Conservation (phyloP, 2,888 invertebrate genomes). For the Drosophila affinis region DNA sequence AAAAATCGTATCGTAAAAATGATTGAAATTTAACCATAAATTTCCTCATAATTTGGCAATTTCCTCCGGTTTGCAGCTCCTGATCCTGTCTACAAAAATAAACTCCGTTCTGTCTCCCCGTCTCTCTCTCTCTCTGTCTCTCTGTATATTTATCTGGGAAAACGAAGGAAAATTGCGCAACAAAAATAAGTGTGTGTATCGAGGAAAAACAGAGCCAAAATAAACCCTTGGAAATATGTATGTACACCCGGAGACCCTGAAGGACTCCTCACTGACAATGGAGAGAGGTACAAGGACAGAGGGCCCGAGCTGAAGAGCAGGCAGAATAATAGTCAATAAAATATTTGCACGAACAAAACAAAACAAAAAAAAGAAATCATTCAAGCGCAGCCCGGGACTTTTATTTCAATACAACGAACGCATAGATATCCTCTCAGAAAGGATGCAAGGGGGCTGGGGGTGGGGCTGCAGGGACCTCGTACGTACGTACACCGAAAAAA, state of each 20-base stretch:
- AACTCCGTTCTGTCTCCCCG: constrained; percentile 10
- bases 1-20: background rate
- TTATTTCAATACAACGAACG: constrained; percentile 54
- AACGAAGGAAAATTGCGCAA: constrained; percentile 40
- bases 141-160: constrained; percentile 27
- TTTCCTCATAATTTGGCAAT: constrained; percentile 29
- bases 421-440: constrained; percentile 28
- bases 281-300: constrained; percentile 35
- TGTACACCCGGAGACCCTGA: constrained; percentile 20
- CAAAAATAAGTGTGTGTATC: constrained; percentile 33
- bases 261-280: constrained; percentile 33
- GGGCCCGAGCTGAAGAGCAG: constrained; percentile 36
- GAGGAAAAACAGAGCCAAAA: constrained; percentile 33
- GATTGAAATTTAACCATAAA: constrained; percentile 33
- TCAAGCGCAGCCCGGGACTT: constrained; percentile 61
- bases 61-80: constrained; percentile 24
- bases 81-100: constrained; percentile 28
- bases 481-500: constrained; percentile 6
- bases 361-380: constrained; percentile 46
- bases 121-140: constrained; percentile 19
- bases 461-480: background rate
- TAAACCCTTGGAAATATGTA: constrained; percentile 47
- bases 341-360: constrained; percentile 61
- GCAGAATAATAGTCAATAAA: constrained; percentile 75
- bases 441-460: background rate